These are phyloP conservation scores for Drosophila quadrilineata DNA, from an alignment of 1,140 invertebrate species.

Conservation along the genomic window DNA sequence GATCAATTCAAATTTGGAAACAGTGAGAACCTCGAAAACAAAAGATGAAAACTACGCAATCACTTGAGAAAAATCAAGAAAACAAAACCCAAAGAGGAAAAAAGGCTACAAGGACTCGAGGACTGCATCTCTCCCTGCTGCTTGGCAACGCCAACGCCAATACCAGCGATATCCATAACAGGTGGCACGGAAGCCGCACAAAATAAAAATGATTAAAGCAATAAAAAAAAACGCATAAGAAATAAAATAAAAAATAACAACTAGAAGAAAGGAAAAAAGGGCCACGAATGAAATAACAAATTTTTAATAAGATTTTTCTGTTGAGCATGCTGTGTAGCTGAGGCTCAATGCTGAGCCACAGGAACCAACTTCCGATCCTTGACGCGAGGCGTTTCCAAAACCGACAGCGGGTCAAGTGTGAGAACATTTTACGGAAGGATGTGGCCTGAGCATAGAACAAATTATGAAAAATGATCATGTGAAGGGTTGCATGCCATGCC, in stretches of 20 bases:
- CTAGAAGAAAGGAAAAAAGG: conserved; percentile 43
- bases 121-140: conserved; percentile 26
- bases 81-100: too few relatives aligned
- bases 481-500: conserved; percentile 27
- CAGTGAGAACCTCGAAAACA: conserved; percentile 55
- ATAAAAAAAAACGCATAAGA: conserved; percentile 57
- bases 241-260: conserved; percentile 39
- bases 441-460: conserved; percentile 35
- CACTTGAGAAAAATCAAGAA: conserved; percentile 80
- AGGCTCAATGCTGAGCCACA: conserved; percentile 31
- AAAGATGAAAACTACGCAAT: conserved; percentile 76
- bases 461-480: conserved; percentile 65
- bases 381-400: conserved; percentile 44
- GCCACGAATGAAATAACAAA: conserved; percentile 56
- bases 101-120: conserved; percentile 49
- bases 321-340: conserved; percentile 17
- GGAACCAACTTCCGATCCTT: conserved; percentile 63
- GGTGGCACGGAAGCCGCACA: conserved; percentile 80
- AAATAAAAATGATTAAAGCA: conserved; percentile 80
- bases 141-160: conserved; percentile 20
- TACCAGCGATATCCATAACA: conserved; percentile 61
- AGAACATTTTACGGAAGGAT: conserved; percentile 80
- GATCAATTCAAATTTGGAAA: conserved; percentile 79
- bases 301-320: conserved; percentile 76
- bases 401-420: conserved; percentile 64